phyloP scores from a whole-genome alignment of 1,140 invertebrate species.

The Hesperophylax magnus region DNA sequence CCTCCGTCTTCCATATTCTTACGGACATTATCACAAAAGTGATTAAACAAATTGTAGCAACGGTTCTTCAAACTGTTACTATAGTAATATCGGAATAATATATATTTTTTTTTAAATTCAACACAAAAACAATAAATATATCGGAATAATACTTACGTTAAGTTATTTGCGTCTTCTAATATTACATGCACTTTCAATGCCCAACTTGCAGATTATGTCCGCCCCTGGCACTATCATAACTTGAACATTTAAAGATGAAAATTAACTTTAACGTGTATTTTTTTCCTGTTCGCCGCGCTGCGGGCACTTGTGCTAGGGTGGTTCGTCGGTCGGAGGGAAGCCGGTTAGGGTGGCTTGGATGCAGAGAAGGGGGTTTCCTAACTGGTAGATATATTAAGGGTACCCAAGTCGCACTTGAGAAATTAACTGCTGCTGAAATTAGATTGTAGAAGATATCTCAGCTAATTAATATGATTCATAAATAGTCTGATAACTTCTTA shows the following conservation, averaged over 20 bases:
- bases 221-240: constrained; percentile 49
- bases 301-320: constrained; percentile 40
- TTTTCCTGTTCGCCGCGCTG: constrained; percentile 50
- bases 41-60: too few species aligned
- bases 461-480: neutral
- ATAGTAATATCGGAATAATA: too few species aligned
- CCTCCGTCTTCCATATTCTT: too few species aligned
- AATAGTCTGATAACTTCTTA: too few species aligned
- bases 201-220: neutral
- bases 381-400: neutral
- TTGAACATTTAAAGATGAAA: constrained; percentile 55
- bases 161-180: too few species aligned
- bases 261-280: constrained; percentile 54
- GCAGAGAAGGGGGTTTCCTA: too few species aligned
- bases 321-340: neutral
- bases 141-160: too few species aligned
- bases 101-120: too few species aligned
- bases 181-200: too few species aligned
- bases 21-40: too few species aligned
- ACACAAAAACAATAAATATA: too few species aligned
- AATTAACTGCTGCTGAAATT: constrained; percentile 25
- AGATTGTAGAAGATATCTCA: neutral
- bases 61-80: too few species aligned
- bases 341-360: neutral
- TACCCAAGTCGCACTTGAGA: constrained; percentile 35